Evolutionary conservation across 2,113 vertebrate genomes (phyloP).

Genomic region (Calypte anna): DNA sequence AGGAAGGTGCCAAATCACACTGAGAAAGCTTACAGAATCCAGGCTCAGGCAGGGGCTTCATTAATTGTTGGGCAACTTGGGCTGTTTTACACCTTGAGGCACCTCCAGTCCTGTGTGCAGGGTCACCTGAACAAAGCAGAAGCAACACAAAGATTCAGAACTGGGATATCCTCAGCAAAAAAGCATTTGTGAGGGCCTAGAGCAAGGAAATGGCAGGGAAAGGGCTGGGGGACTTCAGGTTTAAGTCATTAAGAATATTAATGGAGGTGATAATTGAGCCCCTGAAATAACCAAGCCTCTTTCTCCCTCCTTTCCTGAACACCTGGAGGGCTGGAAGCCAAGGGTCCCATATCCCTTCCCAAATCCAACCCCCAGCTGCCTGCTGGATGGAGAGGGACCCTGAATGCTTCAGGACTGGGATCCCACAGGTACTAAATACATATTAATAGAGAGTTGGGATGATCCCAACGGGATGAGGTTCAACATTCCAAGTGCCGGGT

Average conservation of each 20-base stretch:
- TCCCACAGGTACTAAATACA: neutral
- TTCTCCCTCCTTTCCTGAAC: neutral
- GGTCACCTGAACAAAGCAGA: slow-evolving; percentile 85
- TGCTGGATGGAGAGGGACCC: neutral
- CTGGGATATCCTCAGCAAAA: neutral
- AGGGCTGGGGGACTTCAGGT: neutral
- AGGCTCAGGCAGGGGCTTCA: neutral
- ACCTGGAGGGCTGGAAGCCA: neutral
- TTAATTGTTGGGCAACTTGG: slow-evolving; percentile 76
- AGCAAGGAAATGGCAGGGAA: neutral
- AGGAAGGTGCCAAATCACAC: slow-evolving; percentile 29
- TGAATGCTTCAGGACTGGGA: neutral
- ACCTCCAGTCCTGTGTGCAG: slow-evolving; percentile 91
- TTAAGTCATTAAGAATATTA: neutral
- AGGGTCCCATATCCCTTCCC: neutral
- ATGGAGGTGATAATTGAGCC: neutral
- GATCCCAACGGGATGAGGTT: too few relatives aligned
- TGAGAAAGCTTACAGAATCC: slow-evolving; percentile 54
- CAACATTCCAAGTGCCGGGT: too few relatives aligned
- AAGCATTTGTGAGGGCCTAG: neutral
- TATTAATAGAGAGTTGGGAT: too few relatives aligned
- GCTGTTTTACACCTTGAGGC: slow-evolving; percentile 82
- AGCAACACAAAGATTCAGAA: neutral
- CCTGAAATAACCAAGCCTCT: neutral
- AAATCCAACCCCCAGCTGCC: neutral